Evolutionary conservation across 2,888 invertebrate species (phyloP), one percentile per base, ranked within the genome.

Genomic region (Lithophane semibrunnea): DNA sequence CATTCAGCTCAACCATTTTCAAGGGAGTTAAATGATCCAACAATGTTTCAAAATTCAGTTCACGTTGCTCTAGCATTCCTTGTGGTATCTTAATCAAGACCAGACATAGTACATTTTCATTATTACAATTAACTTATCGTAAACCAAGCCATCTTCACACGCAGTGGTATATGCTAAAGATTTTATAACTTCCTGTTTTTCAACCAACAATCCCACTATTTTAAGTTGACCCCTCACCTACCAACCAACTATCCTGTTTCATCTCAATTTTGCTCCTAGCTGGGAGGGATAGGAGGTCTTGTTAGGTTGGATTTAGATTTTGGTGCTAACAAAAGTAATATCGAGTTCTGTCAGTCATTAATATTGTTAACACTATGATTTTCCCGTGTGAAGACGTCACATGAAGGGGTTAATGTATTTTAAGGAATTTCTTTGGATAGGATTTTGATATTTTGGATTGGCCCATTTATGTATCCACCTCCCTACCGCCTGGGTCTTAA

Each of bases 301-400:
- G 18, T 42, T 76, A 66, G 8, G 73, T 49, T 90, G 91, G 93
- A 84, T 84, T 75, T 72, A 44, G 64, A 66, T 76, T 66, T 76
- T 60, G 72, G 85, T 83, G 94, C 92, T 95, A 94, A 94, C 92
- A 89, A 88, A 90, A 87, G 88, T 88, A 87, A 90, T 92, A 92
- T 91, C 81, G 83, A 89, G 91, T 86, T 91, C 88, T 92, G 91
- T 92, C 88, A 89, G 90, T 90, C 91, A 93, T 95, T 95, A 95
- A 95, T 95, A 91, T 93, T 89, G 92, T 95, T 95, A 95, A 92
- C 95, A 93, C 95, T 77, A 82, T 87, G 86, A 79, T 88, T 90
- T 95, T 95, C 95, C 95, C 95, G 95, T 95, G 95, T 93, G 95
- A 95, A 94, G 91, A 79, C 86, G 76, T 86, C 89, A 89, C 88